Base-by-base conservation (phyloP, 2,888 invertebrate species). In the Phania funesta region DNA sequence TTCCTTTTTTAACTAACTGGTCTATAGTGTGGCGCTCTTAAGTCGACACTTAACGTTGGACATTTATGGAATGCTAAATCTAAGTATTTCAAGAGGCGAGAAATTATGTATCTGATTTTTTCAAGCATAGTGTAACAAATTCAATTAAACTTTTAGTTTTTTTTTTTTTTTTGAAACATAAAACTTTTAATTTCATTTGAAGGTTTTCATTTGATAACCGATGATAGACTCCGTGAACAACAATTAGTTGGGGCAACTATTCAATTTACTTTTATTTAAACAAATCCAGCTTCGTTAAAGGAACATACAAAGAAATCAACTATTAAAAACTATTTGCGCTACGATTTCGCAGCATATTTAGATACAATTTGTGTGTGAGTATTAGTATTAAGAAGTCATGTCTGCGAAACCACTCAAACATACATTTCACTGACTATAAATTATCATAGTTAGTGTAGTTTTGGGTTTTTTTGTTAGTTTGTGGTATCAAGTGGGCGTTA, bases 401-500 rank as follows among this genome's bases (percentile, higher is more conserved):
- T 41, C 58, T 26, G 9, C 41, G 24, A 52, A 65, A 60, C 48
- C 60, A 38, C 48, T 35, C 35, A 44, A 16, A 24, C 35, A 35
- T 18, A 38, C 5, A 48, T 13, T 48, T 50, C 18, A 26, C 20
- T 44, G 13, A 41, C 73, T 46, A 60, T 70, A 75, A 78, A 70
- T 81, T 82, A 74, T 65, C 58, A 58, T 29, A 60, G 26, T 71
- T 77, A 65, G 68, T 82, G 82, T 82, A 58, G 74, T 65, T 70
- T 74, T 64, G 44, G 50, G 32, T 20, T 24, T 16, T n/a, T 46
- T 54, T 68, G 13, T 26, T 48, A 16, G 54, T 67, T 16, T 32
- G 35, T 65, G 22, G 38, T 73, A 50, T 79, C 44, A 74, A 80
- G 83, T 83, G 80, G 83, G 83, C 83, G 83, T 83, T 70, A 74